Conservation (phyloP, 2,797 vertebrate genomes). For the Gymnoscopelus braueri region DNA sequence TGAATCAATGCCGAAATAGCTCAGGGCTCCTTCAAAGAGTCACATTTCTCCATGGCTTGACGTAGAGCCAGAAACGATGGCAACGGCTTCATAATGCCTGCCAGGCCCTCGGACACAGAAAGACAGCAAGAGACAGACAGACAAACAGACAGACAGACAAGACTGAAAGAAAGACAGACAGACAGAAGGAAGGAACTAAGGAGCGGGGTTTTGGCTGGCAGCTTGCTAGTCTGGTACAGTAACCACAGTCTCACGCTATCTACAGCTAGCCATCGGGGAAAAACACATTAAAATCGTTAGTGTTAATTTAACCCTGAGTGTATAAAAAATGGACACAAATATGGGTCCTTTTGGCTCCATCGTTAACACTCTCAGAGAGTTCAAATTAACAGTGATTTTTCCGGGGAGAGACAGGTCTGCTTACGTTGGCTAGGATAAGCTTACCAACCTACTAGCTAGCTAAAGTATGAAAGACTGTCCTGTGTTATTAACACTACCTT, state of each 20-base stretch:
- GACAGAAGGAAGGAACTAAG: too few relatives aligned
- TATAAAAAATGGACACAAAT: too few relatives aligned
- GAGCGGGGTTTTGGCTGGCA: conserved; percentile 16
- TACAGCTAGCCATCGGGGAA: neutral
- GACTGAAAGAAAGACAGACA: too few relatives aligned
- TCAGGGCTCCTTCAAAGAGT: conserved; percentile 8
- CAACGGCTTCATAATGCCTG: conserved; percentile 14
- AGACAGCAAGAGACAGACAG: conserved; percentile 10
- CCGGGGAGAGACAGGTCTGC: neutral
- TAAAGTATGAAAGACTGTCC: neutral
- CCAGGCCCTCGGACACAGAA: neutral
- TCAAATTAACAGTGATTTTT: neutral
- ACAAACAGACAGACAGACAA: too few relatives aligned
- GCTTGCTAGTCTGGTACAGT: conserved; percentile 12
- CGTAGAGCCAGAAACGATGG: neutral
- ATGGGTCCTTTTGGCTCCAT: too few relatives aligned
- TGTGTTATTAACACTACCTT: conserved; percentile 5
- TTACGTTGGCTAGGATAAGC: conserved; percentile 17
- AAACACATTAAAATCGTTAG: too few relatives aligned
- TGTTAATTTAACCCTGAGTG: too few relatives aligned
- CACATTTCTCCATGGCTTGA: conserved; percentile 8
- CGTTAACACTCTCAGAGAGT: too few relatives aligned
- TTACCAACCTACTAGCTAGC: conserved; percentile 5
- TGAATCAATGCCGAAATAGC: conserved; percentile 25
- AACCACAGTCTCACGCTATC: conserved; percentile 11